Evolutionary conservation across 2,797 vertebrate genomes (phyloP).

Genomic region (Coranthus polyacanthus): DNA sequence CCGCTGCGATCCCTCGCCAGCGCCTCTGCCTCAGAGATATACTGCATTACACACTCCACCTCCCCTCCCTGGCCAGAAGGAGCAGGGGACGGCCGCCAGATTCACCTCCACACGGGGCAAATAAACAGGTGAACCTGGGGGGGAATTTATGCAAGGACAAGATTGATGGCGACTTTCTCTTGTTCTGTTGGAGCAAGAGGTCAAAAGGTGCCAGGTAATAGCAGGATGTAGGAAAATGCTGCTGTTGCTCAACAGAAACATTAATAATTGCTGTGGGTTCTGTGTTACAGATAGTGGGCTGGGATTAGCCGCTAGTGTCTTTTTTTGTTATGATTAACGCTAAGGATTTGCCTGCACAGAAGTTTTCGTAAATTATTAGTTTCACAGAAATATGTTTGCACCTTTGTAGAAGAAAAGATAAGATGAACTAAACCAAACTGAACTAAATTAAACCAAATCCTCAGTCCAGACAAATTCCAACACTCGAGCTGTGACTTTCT

Average conservation of each 20-base stretch:
- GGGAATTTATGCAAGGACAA: constrained; percentile 37
- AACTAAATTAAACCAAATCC: constrained; percentile 30
- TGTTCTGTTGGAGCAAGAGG: constrained; percentile 45
- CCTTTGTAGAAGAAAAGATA: constrained; percentile 7
- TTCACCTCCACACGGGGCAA: constrained; percentile 59
- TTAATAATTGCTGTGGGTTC: constrained; percentile 47
- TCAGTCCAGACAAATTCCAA: constrained; percentile 37
- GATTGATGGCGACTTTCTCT: constrained; percentile 64
- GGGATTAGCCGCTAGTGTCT: constrained; percentile 9
- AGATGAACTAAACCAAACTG: neutral
- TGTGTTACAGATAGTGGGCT: constrained; percentile 21
- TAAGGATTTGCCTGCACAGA: constrained; percentile 13
- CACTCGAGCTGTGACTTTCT: constrained; percentile 35
- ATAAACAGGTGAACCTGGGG: constrained; percentile 69
- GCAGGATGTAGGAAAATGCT: constrained; percentile 62
- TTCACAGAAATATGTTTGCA: constrained; percentile 16
- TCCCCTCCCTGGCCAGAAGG: constrained; percentile 33
- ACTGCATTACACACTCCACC: constrained; percentile 54
- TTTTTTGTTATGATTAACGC: constrained; percentile 38
- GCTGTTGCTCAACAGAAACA: constrained; percentile 67
- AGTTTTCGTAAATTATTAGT: constrained; percentile 29
- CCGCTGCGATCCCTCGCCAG: constrained; percentile 47
- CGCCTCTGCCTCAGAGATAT: constrained; percentile 61
- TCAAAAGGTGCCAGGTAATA: constrained; percentile 60
- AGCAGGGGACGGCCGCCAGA: constrained; percentile 33